Percentiles rank a stretch among this genome's conserved stretches.
phyloP scores from a whole-genome alignment of 2,113 vertebrate species.

The Albula goreensis region DNA sequence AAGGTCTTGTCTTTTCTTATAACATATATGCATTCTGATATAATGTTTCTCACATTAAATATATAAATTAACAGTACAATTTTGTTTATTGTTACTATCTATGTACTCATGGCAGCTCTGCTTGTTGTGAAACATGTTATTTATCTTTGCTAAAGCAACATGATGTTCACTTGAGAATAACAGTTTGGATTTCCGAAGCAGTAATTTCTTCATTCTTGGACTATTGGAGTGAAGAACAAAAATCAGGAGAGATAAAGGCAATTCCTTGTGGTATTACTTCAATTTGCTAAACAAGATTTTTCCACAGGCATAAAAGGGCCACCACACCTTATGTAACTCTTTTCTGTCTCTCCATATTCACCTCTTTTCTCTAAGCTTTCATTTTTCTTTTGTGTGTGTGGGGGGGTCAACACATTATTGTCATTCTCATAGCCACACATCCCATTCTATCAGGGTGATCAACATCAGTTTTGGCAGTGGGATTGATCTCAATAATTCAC shows the following conservation, averaged over 20 bases:
- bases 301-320: neutral
- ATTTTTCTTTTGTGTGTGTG: too few relatives aligned
- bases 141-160: neutral
- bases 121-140: neutral
- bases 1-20: too few relatives aligned
- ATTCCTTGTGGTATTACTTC: neutral
- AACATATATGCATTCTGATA: too few relatives aligned
- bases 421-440: too few relatives aligned
- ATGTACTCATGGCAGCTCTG: neutral
- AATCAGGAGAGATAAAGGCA: neutral
- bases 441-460: too few relatives aligned
- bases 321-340: too few relatives aligned
- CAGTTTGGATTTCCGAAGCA: neutral
- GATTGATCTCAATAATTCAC: too few relatives aligned
- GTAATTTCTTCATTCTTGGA: neutral
- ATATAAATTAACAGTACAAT: neutral
- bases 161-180: neutral
- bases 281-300: neutral
- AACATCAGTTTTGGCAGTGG: too few relatives aligned
- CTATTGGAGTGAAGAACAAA: neutral
- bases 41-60: neutral
- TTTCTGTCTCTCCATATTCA: too few relatives aligned
- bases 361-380: too few relatives aligned
- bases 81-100: neutral
- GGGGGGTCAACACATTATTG: too few relatives aligned